Evolutionary conservation across 37 sponge, comb jelly and placozoan genomes (phyloP), one percentile per base, ranked within the genome.

Genomic region (Crambe crambe): DNA sequence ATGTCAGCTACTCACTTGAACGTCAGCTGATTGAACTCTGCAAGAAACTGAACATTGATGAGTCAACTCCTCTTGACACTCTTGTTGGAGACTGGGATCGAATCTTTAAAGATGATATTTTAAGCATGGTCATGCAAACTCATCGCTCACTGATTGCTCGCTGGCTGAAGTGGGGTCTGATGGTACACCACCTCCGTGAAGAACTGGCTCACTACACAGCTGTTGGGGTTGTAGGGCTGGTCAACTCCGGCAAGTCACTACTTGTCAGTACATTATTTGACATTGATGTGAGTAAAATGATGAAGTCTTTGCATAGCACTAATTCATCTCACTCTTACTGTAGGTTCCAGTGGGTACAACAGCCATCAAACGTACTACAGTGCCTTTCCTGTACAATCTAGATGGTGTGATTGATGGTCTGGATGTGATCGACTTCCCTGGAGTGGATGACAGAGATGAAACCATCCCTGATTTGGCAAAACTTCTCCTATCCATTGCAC

Each of bases 371-470:
- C 74, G 89, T 12, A 89, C 89, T 42, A 89, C 89, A 15, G 76
- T 89, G 30, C 89, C 89, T n/a, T 79, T 89, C 61, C 61, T 89
- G 27, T 89, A 89, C 76, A 89, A 74, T 42, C 77, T 89, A 1
- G 80, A 80, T n/a, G 78, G 47, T 2, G 23, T 18, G 2, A 42
- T 89, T 25, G 80, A 83, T 36, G 84, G 80, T 21, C 25, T 89
- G 36, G 89, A 89, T 74, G 89, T 89, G 20, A 75, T 89, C 35
- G 89, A 89, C 76, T 89, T 89, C 41, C 89, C 89, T 74, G 89
- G 89, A 37, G 89, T 89, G 60, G 89, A 89, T 66, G 89, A 89
- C 63, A 32, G 76, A 27, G 84, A 89, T 75, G 76, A 73, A 5
- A 43, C 65, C 30, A 79, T 89, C 47, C 85, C 74, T 58, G 76